phyloP scores from a whole-genome alignment of 30 jellyfish, hydroid and myxozoan genomes.

The Mastigias papua region DNA sequence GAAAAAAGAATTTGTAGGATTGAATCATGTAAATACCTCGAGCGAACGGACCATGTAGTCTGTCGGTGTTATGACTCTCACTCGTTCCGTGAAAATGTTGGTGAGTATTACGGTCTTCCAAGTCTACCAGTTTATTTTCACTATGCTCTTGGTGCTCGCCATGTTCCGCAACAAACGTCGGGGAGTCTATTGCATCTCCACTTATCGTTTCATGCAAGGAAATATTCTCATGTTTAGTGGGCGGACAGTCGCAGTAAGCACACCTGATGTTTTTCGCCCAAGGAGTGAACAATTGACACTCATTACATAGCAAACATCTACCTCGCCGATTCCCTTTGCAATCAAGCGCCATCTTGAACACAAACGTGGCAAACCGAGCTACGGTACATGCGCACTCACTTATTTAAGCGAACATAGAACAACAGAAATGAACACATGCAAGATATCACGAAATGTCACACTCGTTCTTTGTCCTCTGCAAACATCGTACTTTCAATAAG shows the following conservation, averaged over 20 bases:
- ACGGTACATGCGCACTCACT: slow-evolving; percentile 7
- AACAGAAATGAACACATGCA: slow-evolving; percentile 6
- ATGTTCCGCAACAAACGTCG: background rate
- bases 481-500: no score
- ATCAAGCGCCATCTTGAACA: slow-evolving; percentile 58
- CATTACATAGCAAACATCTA: slow-evolving; percentile 60
- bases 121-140: background rate
- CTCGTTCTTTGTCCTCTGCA: no score
- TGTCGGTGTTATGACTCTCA: background rate
- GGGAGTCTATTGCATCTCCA: background rate
- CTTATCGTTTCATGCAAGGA: slow-evolving; percentile 5
- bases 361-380: slow-evolving; percentile 11
- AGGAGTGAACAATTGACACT: slow-evolving; percentile 44
- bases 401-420: slow-evolving; percentile 30
- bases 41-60: background rate
- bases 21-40: no score
- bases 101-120: background rate
- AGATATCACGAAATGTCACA: no score
- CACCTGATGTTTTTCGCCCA: slow-evolving; percentile 67
- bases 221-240: slow-evolving; percentile 44
- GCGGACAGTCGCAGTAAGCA: slow-evolving; percentile 74
- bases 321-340: slow-evolving; percentile 72
- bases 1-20: no score
- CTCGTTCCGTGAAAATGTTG: slow-evolving; percentile 1
- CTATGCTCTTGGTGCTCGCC: background rate